A percentile compares a stretch with the other conserved stretches of the same genome.
phyloP scores from a whole-genome alignment of 2,113 vertebrate species.

The Jacana jacana region DNA sequence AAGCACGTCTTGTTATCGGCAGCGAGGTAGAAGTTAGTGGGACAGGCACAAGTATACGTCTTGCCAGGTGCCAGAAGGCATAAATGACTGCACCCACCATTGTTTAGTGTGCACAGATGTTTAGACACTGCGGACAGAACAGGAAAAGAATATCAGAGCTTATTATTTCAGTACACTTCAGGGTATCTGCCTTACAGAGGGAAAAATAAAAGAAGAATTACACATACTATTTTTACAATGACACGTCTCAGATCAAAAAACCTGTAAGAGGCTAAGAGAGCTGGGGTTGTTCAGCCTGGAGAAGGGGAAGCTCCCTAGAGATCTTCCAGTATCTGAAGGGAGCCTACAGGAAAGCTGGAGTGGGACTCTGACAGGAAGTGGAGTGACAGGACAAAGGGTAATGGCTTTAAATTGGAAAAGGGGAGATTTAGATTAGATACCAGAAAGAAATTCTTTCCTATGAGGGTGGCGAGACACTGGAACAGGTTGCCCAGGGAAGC shows the following conservation, averaged over 20 bases:
- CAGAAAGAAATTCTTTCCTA: no score
- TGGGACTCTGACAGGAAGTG: no score
- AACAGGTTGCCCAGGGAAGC: no score
- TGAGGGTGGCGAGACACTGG: no score
- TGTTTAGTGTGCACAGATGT: conserved; percentile 90
- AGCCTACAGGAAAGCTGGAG: no score
- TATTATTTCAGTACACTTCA: background rate
- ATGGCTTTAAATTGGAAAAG: no score
- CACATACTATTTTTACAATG: background rate
- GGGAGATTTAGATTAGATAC: no score
- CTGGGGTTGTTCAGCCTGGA: no score
- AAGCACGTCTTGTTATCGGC: conserved; percentile 92
- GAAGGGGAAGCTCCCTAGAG: no score
- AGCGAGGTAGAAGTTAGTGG: conserved; percentile 97
- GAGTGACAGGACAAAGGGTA: no score
- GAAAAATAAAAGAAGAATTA: background rate
- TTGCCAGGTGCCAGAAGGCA: conserved; percentile 90
- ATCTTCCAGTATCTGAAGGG: no score
- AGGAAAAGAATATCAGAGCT: background rate
- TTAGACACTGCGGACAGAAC: conserved; percentile 81
- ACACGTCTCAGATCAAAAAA: background rate
- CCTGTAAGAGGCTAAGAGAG: background rate
- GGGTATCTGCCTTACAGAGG: background rate
- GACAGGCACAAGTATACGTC: conserved; percentile 91
- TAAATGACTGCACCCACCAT: conserved; percentile 96